phyloP scores from a whole-genome alignment of 2,797 vertebrate genomes.

The Melanotaenia pygmaea region DNA sequence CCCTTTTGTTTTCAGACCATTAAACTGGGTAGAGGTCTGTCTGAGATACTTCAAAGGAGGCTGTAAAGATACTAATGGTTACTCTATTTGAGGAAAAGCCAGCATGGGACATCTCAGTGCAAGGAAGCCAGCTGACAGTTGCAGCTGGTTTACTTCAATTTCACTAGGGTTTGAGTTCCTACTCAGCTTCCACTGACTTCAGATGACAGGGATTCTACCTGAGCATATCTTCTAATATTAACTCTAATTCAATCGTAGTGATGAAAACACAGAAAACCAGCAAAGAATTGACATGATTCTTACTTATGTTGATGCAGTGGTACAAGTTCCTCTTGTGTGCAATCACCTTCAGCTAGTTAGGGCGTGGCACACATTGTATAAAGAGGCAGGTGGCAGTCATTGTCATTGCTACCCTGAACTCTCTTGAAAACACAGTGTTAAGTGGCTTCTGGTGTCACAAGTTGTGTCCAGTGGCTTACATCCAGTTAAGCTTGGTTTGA shows the following conservation, averaged over 20 bases:
- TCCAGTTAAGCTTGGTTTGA: no score
- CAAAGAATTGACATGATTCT: background rate
- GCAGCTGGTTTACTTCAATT: background rate
- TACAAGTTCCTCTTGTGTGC: no score
- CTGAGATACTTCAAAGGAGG: conserved; percentile 55
- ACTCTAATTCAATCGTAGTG: background rate
- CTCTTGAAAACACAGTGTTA: no score
- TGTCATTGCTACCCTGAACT: no score
- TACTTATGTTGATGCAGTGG: background rate
- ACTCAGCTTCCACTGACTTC: background rate
- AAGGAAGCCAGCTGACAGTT: background rate
- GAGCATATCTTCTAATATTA: background rate
- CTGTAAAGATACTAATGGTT: conserved; percentile 46
- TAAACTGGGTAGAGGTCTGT: conserved; percentile 48
- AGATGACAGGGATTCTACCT: background rate
- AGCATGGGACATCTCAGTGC: background rate
- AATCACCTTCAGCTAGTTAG: no score
- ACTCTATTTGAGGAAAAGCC: conserved; percentile 18
- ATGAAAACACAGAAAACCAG: background rate
- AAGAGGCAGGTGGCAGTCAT: no score
- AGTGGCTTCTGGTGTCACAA: no score
- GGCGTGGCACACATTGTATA: no score
- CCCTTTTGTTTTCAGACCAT: conserved; percentile 68
- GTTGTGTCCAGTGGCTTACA: no score
- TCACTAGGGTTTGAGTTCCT: no score